phyloP scores from a whole-genome alignment of 2,113 vertebrate genomes.

The Labrus mixtus region DNA sequence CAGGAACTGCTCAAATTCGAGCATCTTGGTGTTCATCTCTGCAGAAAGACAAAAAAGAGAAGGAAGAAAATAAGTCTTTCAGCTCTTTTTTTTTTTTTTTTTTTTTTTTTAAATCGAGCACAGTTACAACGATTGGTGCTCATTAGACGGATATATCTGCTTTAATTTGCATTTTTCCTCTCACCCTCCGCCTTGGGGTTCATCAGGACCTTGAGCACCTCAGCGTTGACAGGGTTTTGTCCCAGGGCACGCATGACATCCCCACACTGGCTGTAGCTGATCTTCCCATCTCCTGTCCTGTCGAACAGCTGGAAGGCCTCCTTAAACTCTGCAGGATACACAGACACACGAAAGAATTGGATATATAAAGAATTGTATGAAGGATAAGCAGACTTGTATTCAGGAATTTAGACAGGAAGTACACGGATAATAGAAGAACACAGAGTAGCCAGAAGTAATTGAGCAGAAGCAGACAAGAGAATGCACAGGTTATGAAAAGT shows the following conservation, averaged over 20 bases:
- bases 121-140: not conserved
- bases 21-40: constrained; percentile 94
- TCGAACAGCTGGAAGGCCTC: constrained; percentile 96
- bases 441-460: constrained; percentile 21
- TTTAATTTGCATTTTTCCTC: constrained; percentile 13
- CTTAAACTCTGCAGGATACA: constrained; percentile 89
- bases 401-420: constrained; percentile 11
- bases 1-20: constrained; percentile 96
- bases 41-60: constrained; percentile 15
- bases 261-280: constrained; percentile 92
- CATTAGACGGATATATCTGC: not conserved
- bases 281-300: constrained; percentile 93
- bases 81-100: not conserved
- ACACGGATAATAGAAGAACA: not conserved
- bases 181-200: constrained; percentile 96
- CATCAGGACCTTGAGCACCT: constrained; percentile 95
- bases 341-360: constrained; percentile 14
- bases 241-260: constrained; percentile 95
- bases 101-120: not conserved
- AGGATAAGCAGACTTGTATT: not conserved
- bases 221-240: constrained; percentile 95
- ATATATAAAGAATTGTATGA: not conserved
- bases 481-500: constrained; percentile 14
- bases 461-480: constrained; percentile 24
- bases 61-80: not conserved